These are phyloP conservation scores for Forbesichthys agassizii DNA, from an alignment of 2,113 vertebrate species.

Conservation along the genomic window DNA sequence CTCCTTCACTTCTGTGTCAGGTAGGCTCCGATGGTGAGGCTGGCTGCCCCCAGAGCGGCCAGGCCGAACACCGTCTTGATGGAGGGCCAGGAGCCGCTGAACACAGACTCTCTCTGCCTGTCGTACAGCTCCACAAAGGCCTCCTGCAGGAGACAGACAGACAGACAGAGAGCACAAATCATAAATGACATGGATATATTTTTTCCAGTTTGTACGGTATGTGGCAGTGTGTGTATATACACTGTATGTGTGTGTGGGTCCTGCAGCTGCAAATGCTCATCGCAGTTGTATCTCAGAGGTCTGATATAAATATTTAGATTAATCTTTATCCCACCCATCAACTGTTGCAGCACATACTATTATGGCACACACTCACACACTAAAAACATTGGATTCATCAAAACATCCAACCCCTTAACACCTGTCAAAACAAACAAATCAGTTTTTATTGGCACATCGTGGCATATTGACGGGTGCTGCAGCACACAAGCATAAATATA, in stretches of 20 bases:
- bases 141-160: slow-evolving; percentile 78
- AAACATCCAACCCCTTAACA: slow-evolving; percentile 19
- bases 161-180: not conserved
- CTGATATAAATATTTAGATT: not conserved
- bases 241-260: not conserved
- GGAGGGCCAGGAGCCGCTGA: slow-evolving; percentile 92
- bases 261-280: slow-evolving; percentile 5
- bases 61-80: slow-evolving; percentile 93
- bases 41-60: slow-evolving; percentile 92
- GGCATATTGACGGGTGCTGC: not conserved
- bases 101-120: slow-evolving; percentile 83
- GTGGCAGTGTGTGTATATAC: not conserved
- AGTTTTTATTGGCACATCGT: not conserved
- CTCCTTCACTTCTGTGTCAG: slow-evolving; percentile 91
- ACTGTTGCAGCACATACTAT: slow-evolving; percentile 30
- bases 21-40: slow-evolving; percentile 95
- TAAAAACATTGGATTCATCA: slow-evolving; percentile 31
- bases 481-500: slow-evolving; percentile 38
- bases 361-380: slow-evolving; percentile 4
- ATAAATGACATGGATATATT: not conserved
- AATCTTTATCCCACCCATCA: slow-evolving; percentile 36
- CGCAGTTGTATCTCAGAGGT: slow-evolving; percentile 22
- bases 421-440: slow-evolving; percentile 6
- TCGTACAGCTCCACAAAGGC: slow-evolving; percentile 96
- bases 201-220: not conserved